These are phyloP conservation scores for Myopa tessellatipennis DNA, from an alignment of 2,888 invertebrate genomes.

Conservation along the genomic window DNA sequence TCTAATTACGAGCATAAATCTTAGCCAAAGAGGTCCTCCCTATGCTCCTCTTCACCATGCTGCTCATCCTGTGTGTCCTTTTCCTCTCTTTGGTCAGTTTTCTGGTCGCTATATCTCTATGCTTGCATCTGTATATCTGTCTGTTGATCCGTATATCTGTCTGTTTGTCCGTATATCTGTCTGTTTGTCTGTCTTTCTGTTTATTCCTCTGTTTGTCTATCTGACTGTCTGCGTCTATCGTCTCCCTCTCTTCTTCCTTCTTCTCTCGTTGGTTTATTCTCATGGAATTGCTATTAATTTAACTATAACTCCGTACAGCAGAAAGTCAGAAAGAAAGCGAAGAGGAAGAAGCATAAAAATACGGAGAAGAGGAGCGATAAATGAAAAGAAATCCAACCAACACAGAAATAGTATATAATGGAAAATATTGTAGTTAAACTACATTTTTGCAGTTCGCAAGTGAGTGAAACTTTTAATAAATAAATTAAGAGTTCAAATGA, in stretches of 20 bases:
- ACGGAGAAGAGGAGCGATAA: neutral
- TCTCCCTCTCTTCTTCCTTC: neutral
- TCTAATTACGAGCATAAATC: slow-evolving; percentile 51
- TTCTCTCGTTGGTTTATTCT: neutral
- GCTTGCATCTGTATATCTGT: too few relatives aligned
- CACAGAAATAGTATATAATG: too few relatives aligned
- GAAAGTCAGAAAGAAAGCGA: neutral
- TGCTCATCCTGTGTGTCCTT: neutral
- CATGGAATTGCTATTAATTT: neutral
- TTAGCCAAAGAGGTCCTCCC: slow-evolving; percentile 21
- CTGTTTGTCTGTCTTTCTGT: neutral
- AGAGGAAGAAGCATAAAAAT: neutral
- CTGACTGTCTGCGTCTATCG: neutral
- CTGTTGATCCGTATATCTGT: too few relatives aligned
- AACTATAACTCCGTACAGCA: neutral
- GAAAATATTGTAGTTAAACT: too few relatives aligned
- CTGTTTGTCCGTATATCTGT: neutral
- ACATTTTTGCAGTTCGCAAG: too few relatives aligned
- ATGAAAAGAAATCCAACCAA: too few relatives aligned
- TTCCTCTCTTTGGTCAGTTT: neutral
- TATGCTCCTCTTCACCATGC: neutral
- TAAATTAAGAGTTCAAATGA: too few relatives aligned
- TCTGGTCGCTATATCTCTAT: too few relatives aligned
- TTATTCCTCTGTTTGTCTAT: too few relatives aligned
- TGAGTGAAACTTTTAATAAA: too few relatives aligned